phyloP scores from a whole-genome alignment of 2,797 vertebrate species.

The Eutrigla gurnardus region DNA sequence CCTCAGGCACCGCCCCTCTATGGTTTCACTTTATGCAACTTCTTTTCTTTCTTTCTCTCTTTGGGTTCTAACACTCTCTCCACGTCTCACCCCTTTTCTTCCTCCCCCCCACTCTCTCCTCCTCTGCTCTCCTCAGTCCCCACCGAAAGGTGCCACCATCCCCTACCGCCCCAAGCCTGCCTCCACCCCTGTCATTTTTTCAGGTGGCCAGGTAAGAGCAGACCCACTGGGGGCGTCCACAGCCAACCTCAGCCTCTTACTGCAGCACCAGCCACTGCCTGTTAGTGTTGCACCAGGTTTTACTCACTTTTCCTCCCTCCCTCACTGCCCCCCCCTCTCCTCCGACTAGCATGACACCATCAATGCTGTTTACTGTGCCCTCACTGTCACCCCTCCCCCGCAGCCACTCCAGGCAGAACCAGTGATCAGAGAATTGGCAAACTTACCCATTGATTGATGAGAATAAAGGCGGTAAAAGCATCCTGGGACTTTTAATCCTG shows the following conservation, averaged over 20 bases:
- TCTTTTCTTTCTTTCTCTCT: conserved; percentile 58
- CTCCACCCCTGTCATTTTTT: conserved; percentile 99
- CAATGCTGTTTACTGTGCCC: conserved; percentile 62
- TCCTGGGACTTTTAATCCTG: background rate
- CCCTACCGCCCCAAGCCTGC: conserved; percentile 99
- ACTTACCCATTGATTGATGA: conserved; percentile 20
- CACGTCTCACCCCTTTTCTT: conserved; percentile 84
- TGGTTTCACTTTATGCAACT: conserved; percentile 74
- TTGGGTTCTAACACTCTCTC: conserved; percentile 81
- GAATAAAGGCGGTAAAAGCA: background rate
- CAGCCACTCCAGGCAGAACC: conserved; percentile 56
- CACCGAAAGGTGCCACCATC: conserved; percentile 99
- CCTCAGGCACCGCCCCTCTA: conserved; percentile 75
- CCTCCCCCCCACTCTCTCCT: conserved; percentile 49
- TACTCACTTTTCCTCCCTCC: conserved; percentile 83
- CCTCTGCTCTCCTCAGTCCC: conserved; percentile 90
- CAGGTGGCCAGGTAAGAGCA: conserved; percentile 99
- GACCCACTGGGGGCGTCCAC: conserved; percentile 98
- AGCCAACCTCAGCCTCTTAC: conserved; percentile 99
- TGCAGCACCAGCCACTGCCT: conserved; percentile 99
- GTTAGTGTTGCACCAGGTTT: conserved; percentile 97
- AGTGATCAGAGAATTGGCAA: conserved; percentile 11
- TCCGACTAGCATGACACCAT: conserved; percentile 69
- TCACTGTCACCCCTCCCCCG: conserved; percentile 53
- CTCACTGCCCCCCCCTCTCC: conserved; percentile 66